Conservation (phyloP, 2,888 invertebrate genomes). For the Cactoblastis cactorum region DNA sequence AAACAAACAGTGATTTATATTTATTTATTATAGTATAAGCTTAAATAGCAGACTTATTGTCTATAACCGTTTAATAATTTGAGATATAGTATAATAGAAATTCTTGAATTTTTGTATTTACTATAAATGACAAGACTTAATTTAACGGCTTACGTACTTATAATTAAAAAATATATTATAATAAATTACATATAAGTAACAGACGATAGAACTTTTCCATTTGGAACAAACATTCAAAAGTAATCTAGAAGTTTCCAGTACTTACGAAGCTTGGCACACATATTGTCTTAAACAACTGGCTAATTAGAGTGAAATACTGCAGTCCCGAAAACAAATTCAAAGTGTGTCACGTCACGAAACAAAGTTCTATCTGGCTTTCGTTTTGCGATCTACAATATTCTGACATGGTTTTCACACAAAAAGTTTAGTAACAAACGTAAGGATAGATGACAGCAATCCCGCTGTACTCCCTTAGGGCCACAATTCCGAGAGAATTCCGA, state of each 20-base stretch:
- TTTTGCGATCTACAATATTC: neutral
- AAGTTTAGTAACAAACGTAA: neutral
- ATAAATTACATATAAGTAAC: constrained; percentile 3
- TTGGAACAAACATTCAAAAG: neutral
- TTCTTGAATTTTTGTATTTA: no score
- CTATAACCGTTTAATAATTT: no score
- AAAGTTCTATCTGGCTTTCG: neutral
- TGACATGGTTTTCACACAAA: neutral
- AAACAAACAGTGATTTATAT: no score
- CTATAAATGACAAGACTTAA: no score
- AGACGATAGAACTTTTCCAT: neutral
- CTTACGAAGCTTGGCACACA: neutral
- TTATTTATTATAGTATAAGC: no score
- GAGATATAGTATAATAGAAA: no score
- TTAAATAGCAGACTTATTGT: no score
- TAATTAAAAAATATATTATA: no score
- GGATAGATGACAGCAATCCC: neutral
- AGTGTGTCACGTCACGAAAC: constrained; percentile 11
- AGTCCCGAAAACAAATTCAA: constrained; percentile 1
- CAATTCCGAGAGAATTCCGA: no score
- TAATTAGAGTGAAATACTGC: constrained; percentile 1
- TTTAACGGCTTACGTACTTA: no score
- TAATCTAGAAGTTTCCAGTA: neutral
- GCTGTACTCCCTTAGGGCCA: neutral
- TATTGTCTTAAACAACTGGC: neutral